Evolutionary conservation across 2,888 invertebrate genomes (phyloP).

Genomic region (Chrysina gloriosa): DNA sequence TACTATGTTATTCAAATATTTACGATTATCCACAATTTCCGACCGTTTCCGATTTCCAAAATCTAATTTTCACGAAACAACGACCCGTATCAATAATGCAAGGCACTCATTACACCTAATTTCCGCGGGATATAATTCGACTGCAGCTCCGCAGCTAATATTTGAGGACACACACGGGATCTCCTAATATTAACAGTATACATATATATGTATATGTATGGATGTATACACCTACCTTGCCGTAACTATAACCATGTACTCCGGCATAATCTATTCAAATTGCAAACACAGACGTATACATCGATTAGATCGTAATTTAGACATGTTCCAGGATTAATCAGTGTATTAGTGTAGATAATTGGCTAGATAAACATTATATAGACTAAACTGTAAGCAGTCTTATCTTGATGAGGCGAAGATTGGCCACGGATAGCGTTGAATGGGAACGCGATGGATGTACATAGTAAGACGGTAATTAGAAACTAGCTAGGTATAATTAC

Average conservation of each 20-base stretch:
- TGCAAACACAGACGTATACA: conserved; percentile 4
- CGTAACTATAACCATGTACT: conserved; percentile 3
- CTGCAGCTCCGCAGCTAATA: not conserved
- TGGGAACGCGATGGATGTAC: not conserved
- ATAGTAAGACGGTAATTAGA: not conserved
- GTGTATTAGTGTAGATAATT: conserved; percentile 25
- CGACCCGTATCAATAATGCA: too few relatives aligned
- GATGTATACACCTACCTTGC: not conserved
- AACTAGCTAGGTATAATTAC: too few relatives aligned
- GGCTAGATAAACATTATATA: conserved; percentile 8
- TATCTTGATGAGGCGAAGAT: conserved; percentile 7
- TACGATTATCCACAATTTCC: too few relatives aligned
- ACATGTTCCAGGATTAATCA: conserved; percentile 23
- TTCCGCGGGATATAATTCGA: too few relatives aligned
- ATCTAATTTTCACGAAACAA: too few relatives aligned
- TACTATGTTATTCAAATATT: too few relatives aligned
- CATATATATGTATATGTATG: not conserved
- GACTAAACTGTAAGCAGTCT: not conserved
- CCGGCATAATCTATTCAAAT: not conserved
- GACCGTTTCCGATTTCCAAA: too few relatives aligned
- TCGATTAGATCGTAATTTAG: conserved; percentile 26
- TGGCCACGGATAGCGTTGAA: not conserved
- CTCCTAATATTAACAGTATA: not conserved
- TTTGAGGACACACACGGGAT: not conserved
- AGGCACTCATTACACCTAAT: too few relatives aligned